phyloP scores from a whole-genome alignment of 2,113 vertebrate species.

The Pogona vitticeps region DNA sequence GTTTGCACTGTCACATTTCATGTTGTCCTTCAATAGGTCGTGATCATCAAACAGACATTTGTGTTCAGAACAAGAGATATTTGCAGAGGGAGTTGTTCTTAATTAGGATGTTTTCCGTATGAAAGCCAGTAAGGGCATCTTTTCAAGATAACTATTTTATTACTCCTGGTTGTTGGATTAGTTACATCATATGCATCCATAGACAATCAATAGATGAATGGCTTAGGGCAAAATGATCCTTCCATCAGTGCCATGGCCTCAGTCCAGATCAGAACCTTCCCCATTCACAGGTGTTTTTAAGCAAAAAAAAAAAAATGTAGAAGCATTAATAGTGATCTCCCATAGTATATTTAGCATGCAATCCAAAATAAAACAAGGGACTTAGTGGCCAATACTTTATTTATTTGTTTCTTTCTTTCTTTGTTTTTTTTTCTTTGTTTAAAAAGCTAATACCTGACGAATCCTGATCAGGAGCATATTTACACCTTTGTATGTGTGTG shows the following conservation, averaged over 20 bases:
- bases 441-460: not conserved
- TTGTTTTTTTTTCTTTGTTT: too few species aligned
- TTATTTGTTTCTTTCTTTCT: too few species aligned
- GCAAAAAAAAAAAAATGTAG: too few species aligned
- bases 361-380: not conserved
- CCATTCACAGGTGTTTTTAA: not conserved
- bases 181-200: conserved; percentile 18
- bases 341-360: not conserved
- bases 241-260: not conserved
- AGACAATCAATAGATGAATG: not conserved
- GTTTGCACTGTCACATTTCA: conserved; percentile 3
- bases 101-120: not conserved
- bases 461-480: not conserved
- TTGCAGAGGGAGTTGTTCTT: not conserved
- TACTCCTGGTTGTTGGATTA: conserved; percentile 4
- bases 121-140: fast-evolving
- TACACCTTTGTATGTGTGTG: not conserved
- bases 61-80: not conserved
- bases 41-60: not conserved
- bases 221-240: not conserved
- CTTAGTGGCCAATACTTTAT: not conserved
- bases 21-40: not conserved
- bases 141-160: not conserved
- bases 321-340: not conserved
- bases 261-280: not conserved